Evolutionary conservation across 37 sponge, comb jelly and placozoan genomes (phyloP).

Genomic region (Amphimedon queenslandica): DNA sequence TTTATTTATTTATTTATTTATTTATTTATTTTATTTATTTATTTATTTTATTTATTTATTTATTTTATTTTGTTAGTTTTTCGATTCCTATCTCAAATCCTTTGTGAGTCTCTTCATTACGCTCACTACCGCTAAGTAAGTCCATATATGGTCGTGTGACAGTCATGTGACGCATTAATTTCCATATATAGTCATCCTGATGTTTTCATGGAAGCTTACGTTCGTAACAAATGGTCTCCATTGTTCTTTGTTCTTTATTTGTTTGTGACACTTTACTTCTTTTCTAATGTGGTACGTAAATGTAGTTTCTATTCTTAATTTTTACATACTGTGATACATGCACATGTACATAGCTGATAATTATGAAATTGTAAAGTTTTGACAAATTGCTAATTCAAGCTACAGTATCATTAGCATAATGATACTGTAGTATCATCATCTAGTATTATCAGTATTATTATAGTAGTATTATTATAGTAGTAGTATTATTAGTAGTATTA

Average conservation of each 20-base stretch:
- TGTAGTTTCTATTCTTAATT: constrained; percentile 3
- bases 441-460: no score
- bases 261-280: constrained; percentile 59
- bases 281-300: constrained; percentile 61
- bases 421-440: no score
- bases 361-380: no score
- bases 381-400: no score
- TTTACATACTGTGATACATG: background rate
- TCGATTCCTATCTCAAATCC: constrained; percentile 25
- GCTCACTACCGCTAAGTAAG: constrained; percentile 83
- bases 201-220: constrained; percentile 85
- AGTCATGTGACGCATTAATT: no score
- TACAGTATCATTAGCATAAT: no score
- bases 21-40: background rate
- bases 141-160: background rate
- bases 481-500: no score
- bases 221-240: constrained; percentile 16
- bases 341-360: no score
- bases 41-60: constrained; percentile 40
- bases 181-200: constrained; percentile 55
- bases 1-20: background rate
- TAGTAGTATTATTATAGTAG: no score
- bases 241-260: constrained; percentile 77
- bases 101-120: constrained; percentile 81
- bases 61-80: constrained; percentile 43